phyloP scores from a whole-genome alignment of 2,797 vertebrate species.

The Catamblyrhynchus diadema region DNA sequence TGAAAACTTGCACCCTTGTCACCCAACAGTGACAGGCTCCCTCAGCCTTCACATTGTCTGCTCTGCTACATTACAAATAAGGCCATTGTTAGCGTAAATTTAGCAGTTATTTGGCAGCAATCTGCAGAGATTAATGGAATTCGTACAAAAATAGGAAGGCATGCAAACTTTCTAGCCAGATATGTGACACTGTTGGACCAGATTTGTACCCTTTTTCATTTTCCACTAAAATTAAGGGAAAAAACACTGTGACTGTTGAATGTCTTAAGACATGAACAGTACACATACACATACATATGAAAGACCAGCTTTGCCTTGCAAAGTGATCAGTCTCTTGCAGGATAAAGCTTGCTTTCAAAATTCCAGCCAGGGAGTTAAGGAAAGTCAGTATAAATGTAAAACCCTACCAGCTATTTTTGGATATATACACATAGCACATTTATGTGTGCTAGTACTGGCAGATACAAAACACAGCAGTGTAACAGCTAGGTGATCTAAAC shows the following conservation, averaged over 20 bases:
- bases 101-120: not conserved
- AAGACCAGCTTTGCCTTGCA: constrained; percentile 19
- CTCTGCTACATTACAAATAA: not conserved
- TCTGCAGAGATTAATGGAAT: not conserved
- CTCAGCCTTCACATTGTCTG: not conserved
- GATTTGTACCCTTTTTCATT: not conserved
- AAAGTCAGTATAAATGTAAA: constrained; percentile 35
- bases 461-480: not conserved
- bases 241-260: constrained; percentile 15
- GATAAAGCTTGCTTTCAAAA: constrained; percentile 37
- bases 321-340: constrained; percentile 34
- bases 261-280: constrained; percentile 14
- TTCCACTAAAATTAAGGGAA: not conserved
- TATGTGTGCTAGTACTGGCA: not conserved
- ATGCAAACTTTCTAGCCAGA: not conserved
- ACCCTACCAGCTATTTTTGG: constrained; percentile 20
- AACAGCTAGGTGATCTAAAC: not conserved
- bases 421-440: not conserved
- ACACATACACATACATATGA: not conserved
- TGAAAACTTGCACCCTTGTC: not conserved
- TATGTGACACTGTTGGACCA: not conserved
- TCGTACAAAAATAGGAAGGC: not conserved
- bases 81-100: not conserved
- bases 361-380: constrained; percentile 3
- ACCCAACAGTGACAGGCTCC: not conserved